Evolutionary conservation across 2,888 invertebrate genomes (phyloP).

Genomic region (Sipha maydis): DNA sequence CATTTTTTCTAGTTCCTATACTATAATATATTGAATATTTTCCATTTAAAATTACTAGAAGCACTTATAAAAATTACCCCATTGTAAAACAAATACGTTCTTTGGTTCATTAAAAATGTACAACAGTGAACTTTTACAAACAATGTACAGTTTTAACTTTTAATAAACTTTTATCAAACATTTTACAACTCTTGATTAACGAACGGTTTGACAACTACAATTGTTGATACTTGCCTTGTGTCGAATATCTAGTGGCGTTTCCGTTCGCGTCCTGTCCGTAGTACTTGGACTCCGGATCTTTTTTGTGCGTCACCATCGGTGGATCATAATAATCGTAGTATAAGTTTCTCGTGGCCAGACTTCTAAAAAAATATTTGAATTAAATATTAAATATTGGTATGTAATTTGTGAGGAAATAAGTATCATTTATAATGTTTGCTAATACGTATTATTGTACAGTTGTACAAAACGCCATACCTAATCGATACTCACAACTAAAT

Average conservation of each 20-base stretch:
- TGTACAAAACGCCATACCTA: neutral
- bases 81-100: too few species aligned
- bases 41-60: neutral
- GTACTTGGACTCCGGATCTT: conserved; percentile 48
- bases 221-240: conserved; percentile 37
- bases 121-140: too few species aligned
- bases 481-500: neutral
- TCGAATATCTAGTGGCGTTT: conserved; percentile 39
- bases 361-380: conserved; percentile 26
- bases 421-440: neutral
- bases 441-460: neutral
- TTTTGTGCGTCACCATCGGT: conserved; percentile 34
- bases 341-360: conserved; percentile 43
- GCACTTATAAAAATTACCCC: too few species aligned
- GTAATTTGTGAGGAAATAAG: neutral
- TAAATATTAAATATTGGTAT: neutral
- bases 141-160: neutral
- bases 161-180: too few species aligned
- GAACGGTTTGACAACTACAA: too few species aligned
- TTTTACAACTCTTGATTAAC: too few species aligned
- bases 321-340: conserved; percentile 56
- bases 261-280: conserved; percentile 54
- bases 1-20: neutral
- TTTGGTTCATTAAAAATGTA: too few species aligned
- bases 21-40: too few species aligned